A percentile compares a stretch with the other conserved stretches of the same genome.
Conservation (phyloP, 2,797 vertebrate genomes). For the Thaleichthys pacificus region DNA sequence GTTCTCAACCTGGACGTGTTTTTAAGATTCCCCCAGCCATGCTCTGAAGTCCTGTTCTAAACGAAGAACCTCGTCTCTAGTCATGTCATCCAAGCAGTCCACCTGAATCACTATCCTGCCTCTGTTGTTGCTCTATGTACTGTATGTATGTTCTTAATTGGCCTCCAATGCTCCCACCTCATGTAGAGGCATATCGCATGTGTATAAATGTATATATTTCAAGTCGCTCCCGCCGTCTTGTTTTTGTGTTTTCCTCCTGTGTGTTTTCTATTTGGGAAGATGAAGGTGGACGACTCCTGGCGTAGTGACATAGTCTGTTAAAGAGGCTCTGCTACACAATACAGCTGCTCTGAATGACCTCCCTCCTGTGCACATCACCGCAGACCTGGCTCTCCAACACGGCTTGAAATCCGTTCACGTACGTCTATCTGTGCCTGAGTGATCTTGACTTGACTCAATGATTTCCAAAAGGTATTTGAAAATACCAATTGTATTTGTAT, state of each 20-base stretch:
- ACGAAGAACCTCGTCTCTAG: not conserved
- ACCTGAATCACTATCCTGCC: slow-evolving; percentile 31
- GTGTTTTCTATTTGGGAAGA: slow-evolving; percentile 42
- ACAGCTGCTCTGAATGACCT: slow-evolving; percentile 21
- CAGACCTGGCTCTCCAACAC: no score
- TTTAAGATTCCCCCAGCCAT: no score
- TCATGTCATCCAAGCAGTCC: not conserved
- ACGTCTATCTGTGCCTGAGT: no score
- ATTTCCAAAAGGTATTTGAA: no score
- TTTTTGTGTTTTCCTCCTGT: slow-evolving; percentile 52
- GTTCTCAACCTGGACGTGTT: no score
- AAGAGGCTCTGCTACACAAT: slow-evolving; percentile 47
- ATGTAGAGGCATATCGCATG: slow-evolving; percentile 56
- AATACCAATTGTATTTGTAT: no score
- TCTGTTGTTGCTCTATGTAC: slow-evolving; percentile 32
- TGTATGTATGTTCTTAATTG: slow-evolving; percentile 42
- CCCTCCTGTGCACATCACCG: slow-evolving; percentile 13
- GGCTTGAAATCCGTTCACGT: no score
- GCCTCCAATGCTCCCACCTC: slow-evolving; percentile 43
- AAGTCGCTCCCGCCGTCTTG: slow-evolving; percentile 57
- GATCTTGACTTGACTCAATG: no score
- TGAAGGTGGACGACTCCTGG: slow-evolving; percentile 27
- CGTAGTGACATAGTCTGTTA: slow-evolving; percentile 54
- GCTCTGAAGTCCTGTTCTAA: no score
- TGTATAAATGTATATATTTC: slow-evolving; percentile 79